phyloP scores from a whole-genome alignment of 2,888 invertebrate species.

The Synanthedon vespiformis region DNA sequence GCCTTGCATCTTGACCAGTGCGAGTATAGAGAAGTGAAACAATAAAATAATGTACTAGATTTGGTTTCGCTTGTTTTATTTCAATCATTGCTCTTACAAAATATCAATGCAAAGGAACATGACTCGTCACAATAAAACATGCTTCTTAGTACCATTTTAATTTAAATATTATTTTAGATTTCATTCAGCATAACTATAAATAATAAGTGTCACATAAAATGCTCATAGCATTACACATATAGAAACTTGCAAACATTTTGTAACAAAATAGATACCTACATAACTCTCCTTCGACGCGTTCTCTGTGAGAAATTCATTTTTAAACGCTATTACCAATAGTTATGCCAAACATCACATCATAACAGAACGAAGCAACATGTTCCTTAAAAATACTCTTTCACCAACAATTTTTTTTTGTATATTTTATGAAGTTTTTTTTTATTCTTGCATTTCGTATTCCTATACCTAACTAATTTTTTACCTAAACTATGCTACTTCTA shows the following conservation, averaged over 20 bases:
- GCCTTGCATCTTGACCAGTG: too few relatives aligned
- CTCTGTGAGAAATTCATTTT: conserved; percentile 54
- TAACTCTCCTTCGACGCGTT: conserved; percentile 59
- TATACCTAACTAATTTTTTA: conserved; percentile 70
- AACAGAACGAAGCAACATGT: conserved; percentile 71
- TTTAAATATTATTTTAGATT: conserved; percentile 68
- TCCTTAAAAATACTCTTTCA: conserved; percentile 75
- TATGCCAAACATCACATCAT: conserved; percentile 67
- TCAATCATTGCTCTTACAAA: conserved; percentile 72
- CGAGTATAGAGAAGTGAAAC: neutral
- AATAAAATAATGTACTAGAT: conserved; percentile 45
- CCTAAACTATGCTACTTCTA: conserved; percentile 71
- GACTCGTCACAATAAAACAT: conserved; percentile 71
- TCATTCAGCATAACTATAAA: conserved; percentile 71
- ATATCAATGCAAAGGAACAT: conserved; percentile 73
- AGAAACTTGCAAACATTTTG: conserved; percentile 71
- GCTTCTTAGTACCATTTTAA: conserved; percentile 70
- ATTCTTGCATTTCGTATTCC: conserved; percentile 72
- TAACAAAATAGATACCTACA: conserved; percentile 72
- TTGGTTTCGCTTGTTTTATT: conserved; percentile 71
- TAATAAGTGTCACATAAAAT: conserved; percentile 70
- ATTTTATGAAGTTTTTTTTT: conserved; percentile 63
- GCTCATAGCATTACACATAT: conserved; percentile 66
- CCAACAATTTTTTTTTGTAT: conserved; percentile 73
- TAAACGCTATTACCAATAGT: conserved; percentile 64